Conservation (phyloP, 2,113 vertebrate genomes). For the Anas platyrhynchos region DNA sequence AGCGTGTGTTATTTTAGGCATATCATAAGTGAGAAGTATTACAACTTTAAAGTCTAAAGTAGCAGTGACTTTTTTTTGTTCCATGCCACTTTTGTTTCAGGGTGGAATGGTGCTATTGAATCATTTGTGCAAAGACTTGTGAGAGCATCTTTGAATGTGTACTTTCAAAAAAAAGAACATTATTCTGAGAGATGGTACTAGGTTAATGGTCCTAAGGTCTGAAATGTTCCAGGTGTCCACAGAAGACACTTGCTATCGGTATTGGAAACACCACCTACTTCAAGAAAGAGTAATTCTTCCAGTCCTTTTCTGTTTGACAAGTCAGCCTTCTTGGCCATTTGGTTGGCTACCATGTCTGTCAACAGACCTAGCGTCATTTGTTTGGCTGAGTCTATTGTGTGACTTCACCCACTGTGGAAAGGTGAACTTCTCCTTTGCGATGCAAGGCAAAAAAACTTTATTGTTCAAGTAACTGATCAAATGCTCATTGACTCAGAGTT, state of each 20-base stretch:
- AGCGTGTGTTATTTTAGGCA: background rate
- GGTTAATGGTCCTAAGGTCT: background rate
- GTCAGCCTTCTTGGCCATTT: background rate
- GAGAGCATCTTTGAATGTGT: background rate
- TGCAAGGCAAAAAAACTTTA: background rate
- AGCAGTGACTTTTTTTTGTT: background rate
- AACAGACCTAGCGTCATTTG: background rate
- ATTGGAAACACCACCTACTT: background rate
- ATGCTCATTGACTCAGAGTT: background rate
- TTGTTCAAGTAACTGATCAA: background rate
- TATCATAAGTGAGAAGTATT: background rate
- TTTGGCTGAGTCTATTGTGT: background rate
- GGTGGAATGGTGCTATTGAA: background rate
- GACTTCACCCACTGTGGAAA: background rate
- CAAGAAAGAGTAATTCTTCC: background rate
- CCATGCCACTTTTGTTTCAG: background rate
- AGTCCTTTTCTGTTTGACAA: background rate
- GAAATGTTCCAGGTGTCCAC: background rate
- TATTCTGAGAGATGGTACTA: background rate
- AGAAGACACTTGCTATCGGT: background rate
- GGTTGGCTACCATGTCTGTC: background rate
- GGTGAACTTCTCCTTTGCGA: background rate
- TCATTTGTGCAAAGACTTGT: background rate
- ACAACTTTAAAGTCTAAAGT: background rate
- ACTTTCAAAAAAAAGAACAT: background rate